Evolutionary conservation across 2,113 vertebrate species (phyloP), one percentile per base, ranked within the genome.

Genomic region (Meles meles): DNA sequence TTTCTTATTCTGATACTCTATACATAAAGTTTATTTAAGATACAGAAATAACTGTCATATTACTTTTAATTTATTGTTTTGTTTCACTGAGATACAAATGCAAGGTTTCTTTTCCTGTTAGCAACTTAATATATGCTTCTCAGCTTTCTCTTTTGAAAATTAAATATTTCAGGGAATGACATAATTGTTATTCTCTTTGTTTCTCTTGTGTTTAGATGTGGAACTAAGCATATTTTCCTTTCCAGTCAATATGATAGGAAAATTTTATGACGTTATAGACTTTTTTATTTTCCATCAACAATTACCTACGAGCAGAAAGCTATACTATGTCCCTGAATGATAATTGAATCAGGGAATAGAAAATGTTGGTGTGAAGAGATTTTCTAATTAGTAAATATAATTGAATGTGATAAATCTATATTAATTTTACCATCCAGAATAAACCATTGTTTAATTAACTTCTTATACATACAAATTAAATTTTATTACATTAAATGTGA

Each of bases 381-480:
- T 96, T 47, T 93, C n/a, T 77, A 81, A 92, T 97, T 96, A 91
- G 5, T 69, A 47, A 77, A 39, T 39, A 23, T 82, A 97, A 88
- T 61, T 88, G 14, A 80, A 74, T 84, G 4, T 25, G n/a, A 76
- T 88, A 55, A 94, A 85, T 67, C 10, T 81, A 63, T 76, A 74
- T 85, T 81, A 47, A 63, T 90, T 83, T 90, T 21, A 65, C 17
- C 34, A 88, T 8, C 21, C 12, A 86, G 17, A 69, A 91, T 42
- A 79, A 76, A 52, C 39, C 74, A 57, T 67, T 67, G 17, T 88
- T 71, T 94, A 72, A 67, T 42, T 69, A 86, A 77, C 44, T 37
- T 81, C 17, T 55, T 44, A 74, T 76, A 25, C 29, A 88, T 37
- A 57, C 14, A 63, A 71, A 39, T 84, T 79, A 69, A n/a, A 80